Conservation (phyloP, 2,113 vertebrate species). For the Spilogale gracilis region DNA sequence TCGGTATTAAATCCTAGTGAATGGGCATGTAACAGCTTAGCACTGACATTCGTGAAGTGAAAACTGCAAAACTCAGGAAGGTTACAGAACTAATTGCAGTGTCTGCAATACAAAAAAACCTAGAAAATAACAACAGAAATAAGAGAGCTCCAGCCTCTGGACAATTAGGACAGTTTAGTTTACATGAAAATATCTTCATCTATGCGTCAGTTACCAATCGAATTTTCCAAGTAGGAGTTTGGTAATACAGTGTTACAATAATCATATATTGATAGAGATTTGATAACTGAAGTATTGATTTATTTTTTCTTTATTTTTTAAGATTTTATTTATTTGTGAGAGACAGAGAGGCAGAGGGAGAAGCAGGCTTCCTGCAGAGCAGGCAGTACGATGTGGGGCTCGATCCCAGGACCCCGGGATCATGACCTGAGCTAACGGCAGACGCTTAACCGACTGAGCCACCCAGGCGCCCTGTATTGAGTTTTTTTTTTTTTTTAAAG, state of each 20-base stretch:
- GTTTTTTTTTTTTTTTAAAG: conserved; percentile 47
- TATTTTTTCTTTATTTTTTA: not conserved
- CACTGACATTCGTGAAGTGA: not conserved
- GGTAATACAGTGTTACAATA: not conserved
- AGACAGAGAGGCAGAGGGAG: no score
- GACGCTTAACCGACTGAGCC: no score
- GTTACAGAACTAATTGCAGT: not conserved
- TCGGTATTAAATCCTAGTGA: not conserved
- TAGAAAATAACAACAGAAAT: not conserved
- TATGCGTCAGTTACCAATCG: not conserved
- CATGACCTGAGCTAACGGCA: no score
- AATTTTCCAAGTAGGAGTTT: conserved; percentile 24
- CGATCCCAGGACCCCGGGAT: no score
- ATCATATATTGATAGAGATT: not conserved
- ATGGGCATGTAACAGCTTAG: not conserved
- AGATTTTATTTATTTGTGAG: not conserved
- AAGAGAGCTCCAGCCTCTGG: not conserved
- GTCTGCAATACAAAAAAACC: not conserved
- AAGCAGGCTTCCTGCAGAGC: no score
- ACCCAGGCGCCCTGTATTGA: not conserved
- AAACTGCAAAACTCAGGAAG: conserved; percentile 42
- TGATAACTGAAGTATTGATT: not conserved
- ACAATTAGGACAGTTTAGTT: not conserved
- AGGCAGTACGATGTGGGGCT: no score
- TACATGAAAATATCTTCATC: not conserved